Conservation (phyloP, 2,113 vertebrate genomes). For the Myanophis thanlyinensis region DNA sequence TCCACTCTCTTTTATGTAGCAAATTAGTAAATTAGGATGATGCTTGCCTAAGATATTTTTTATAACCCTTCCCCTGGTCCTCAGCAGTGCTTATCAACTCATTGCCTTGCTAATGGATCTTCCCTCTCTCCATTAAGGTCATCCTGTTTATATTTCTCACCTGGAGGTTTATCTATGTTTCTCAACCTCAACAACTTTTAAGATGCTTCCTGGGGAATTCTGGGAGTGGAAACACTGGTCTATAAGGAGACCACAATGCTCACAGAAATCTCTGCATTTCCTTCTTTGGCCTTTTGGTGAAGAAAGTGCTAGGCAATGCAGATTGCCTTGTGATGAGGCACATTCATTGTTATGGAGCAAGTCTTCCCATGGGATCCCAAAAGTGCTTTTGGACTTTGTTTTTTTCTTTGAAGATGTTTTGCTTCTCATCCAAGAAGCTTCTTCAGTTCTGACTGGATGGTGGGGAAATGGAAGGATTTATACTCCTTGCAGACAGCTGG, state of each 20-base stretch:
- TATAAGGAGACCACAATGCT: neutral
- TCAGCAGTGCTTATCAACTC: neutral
- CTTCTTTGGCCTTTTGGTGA: neutral
- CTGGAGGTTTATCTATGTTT: too few relatives aligned
- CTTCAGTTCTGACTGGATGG: too few relatives aligned
- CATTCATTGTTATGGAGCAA: neutral
- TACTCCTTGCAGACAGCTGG: too few relatives aligned
- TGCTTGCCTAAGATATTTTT: neutral
- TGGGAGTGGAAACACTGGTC: neutral
- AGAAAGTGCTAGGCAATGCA: neutral
- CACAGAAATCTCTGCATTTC: neutral
- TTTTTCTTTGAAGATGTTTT: too few relatives aligned
- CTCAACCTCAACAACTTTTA: neutral
- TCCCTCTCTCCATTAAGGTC: neutral
- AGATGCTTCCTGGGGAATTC: neutral
- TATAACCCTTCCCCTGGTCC: neutral
- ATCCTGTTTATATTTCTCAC: neutral
- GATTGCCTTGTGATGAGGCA: neutral
- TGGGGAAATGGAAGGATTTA: too few relatives aligned
- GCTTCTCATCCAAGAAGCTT: too few relatives aligned
- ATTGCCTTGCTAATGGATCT: neutral
- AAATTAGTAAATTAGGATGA: neutral
- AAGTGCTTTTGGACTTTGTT: too few relatives aligned
- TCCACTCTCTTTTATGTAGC: neutral
- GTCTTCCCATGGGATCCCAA: neutral